These are phyloP conservation scores for Lasioglossum leucozonium DNA, from an alignment of 2,888 invertebrate genomes.

Conservation along the genomic window DNA sequence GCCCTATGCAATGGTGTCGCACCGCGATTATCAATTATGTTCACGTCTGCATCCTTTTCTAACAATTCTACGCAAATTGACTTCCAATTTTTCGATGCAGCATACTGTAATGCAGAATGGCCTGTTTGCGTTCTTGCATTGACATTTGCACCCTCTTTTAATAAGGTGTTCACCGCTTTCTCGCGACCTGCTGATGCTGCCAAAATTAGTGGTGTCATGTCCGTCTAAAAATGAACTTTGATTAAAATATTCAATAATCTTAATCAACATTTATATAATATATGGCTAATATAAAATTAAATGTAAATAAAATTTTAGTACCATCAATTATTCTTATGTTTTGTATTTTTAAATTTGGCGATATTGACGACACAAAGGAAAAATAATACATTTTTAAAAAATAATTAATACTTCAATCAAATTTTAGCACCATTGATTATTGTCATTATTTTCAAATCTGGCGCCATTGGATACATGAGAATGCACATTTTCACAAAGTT, in stretches of 20 bases:
- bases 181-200: slow-evolving; percentile 91
- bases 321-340: neutral
- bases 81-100: slow-evolving; percentile 92
- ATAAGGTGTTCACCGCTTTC: slow-evolving; percentile 88
- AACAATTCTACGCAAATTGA: slow-evolving; percentile 89
- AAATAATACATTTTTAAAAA: neutral
- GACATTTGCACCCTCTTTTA: slow-evolving; percentile 90
- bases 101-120: slow-evolving; percentile 93
- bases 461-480: neutral
- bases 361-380: no score
- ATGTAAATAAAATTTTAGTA: neutral
- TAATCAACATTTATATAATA: neutral
- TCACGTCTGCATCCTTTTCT: slow-evolving; percentile 89
- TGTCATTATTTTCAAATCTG: neutral
- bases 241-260: neutral
- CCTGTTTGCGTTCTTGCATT: slow-evolving; percentile 90
- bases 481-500: neutral
- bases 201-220: slow-evolving; percentile 92
- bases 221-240: slow-evolving; percentile 83
- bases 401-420: no score
- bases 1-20: slow-evolving; percentile 93
- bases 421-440: neutral
- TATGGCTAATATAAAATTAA: neutral
- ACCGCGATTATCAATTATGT: slow-evolving; percentile 88
- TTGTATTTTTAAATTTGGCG: neutral